These are phyloP conservation scores for Gymnarchus niloticus DNA, from an alignment of 2,113 vertebrate genomes.

Conservation along the genomic window DNA sequence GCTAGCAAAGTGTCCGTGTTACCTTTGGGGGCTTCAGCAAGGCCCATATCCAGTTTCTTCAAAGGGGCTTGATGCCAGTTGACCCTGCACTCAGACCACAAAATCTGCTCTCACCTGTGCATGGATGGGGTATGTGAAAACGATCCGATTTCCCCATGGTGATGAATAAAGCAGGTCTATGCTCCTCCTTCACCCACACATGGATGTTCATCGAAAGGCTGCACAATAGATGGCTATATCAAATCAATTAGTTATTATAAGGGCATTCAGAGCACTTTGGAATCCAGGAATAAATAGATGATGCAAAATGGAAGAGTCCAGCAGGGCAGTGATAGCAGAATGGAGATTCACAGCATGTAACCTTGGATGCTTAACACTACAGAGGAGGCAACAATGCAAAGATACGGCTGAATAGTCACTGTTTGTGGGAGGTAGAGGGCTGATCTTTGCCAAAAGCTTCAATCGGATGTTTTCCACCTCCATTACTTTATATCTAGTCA, in stretches of 20 bases:
- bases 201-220: not conserved
- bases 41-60: too few relatives aligned
- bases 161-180: not conserved
- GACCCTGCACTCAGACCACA: too few relatives aligned
- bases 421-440: not conserved
- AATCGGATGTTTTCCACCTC: not conserved
- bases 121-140: not conserved
- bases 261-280: not conserved
- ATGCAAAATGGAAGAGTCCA: not conserved
- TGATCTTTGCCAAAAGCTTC: not conserved
- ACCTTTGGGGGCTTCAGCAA: too few relatives aligned
- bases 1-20: too few relatives aligned
- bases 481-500: not conserved
- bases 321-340: not conserved
- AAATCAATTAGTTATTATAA: not conserved
- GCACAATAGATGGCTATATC: not conserved
- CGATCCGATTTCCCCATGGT: too few relatives aligned
- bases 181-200: not conserved
- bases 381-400: not conserved
- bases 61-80: too few relatives aligned
- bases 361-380: not conserved
- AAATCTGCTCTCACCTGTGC: too few relatives aligned
- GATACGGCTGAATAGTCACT: not conserved
- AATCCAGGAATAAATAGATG: not conserved
- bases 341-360: not conserved